phyloP scores from a whole-genome alignment of 1,140 invertebrate genomes.

The Cherax quadricarinatus region DNA sequence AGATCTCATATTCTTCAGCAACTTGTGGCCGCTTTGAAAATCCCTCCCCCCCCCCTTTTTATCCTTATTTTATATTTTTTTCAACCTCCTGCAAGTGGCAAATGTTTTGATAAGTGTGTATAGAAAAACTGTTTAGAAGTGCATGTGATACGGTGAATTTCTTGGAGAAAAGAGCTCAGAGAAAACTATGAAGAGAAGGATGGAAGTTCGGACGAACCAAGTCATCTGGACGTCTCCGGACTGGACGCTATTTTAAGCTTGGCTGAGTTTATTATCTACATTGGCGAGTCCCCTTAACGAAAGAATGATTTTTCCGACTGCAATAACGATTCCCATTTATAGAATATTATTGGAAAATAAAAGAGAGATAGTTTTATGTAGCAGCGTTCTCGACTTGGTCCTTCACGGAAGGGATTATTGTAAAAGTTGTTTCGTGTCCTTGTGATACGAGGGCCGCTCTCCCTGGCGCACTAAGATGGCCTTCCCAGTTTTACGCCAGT shows the following conservation, averaged over 20 bases:
- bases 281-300: background rate
- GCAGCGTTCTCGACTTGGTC: background rate
- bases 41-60: background rate
- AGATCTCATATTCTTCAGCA: background rate
- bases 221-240: conserved; percentile 20
- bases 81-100: background rate
- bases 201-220: background rate
- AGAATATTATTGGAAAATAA: background rate
- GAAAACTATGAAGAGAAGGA: conserved; percentile 36
- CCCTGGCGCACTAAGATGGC: background rate
- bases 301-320: conserved; percentile 17
- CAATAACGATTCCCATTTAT: conserved; percentile 14
- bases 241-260: conserved; percentile 49
- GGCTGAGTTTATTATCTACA: conserved; percentile 49
- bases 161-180: background rate
- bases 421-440: background rate
- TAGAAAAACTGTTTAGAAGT: background rate
- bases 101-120: background rate
- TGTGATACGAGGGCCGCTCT: background rate
- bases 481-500: conserved; percentile 30
- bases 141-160: background rate
- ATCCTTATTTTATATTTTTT: background rate
- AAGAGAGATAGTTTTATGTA: background rate
- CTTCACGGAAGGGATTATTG: background rate
- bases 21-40: background rate